phyloP scores from a whole-genome alignment of 2,113 vertebrate species.

The Ailuropoda melanoleuca region DNA sequence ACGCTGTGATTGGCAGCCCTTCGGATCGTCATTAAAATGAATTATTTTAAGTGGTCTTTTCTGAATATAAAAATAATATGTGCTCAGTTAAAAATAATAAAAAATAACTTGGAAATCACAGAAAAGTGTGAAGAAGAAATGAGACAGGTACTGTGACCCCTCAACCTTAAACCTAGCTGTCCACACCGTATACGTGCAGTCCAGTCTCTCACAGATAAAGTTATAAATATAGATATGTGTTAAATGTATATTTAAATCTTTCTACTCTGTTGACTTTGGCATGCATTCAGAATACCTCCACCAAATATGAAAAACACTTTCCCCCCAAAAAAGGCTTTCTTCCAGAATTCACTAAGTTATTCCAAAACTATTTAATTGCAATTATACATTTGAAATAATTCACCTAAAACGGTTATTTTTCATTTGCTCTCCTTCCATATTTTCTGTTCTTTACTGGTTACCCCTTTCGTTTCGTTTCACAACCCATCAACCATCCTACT shows the following conservation, averaged over 20 bases:
- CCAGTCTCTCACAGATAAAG: neutral
- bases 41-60: neutral
- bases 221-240: neutral
- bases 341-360: neutral
- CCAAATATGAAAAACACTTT: neutral
- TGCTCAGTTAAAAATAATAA: neutral
- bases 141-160: neutral
- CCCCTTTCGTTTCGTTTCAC: neutral
- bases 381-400: neutral
- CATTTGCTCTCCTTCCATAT: neutral
- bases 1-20: neutral
- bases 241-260: neutral
- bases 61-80: neutral
- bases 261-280: neutral
- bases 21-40: neutral
- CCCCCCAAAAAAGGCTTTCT: neutral
- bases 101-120: neutral
- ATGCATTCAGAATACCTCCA: no score
- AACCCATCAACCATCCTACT: neutral
- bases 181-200: accelerated
- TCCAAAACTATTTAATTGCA: neutral
- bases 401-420: neutral
- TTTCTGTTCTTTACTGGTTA: neutral
- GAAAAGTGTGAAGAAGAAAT: neutral
- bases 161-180: neutral